These are phyloP conservation scores for Torymus auratus DNA, from an alignment of 2,888 invertebrate species.

Conservation along the genomic window DNA sequence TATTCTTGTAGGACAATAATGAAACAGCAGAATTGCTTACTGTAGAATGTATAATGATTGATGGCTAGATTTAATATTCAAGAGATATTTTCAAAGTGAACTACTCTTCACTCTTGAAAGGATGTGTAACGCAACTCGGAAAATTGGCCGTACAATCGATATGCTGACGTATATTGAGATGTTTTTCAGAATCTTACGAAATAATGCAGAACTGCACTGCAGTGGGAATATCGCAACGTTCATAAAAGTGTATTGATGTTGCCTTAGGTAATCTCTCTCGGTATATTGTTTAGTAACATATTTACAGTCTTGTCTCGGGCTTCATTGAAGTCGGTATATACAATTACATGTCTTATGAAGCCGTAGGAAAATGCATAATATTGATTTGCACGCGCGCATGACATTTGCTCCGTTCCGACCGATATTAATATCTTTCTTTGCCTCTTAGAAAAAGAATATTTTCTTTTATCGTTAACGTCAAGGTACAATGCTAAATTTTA, in stretches of 20 bases:
- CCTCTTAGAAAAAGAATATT: slow-evolving; percentile 6
- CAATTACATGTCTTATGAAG: slow-evolving; percentile 57
- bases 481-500: too few species aligned
- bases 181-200: slow-evolving; percentile 32
- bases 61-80: too few species aligned
- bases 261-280: slow-evolving; percentile 44
- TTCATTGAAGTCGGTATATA: slow-evolving; percentile 50
- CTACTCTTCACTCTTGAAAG: too few species aligned
- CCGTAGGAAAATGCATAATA: slow-evolving; percentile 55
- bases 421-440: slow-evolving; percentile 49
- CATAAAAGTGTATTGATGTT: slow-evolving; percentile 48
- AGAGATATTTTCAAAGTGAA: too few species aligned
- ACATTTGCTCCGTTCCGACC: slow-evolving; percentile 47
- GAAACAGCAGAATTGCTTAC: too few species aligned
- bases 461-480: slow-evolving; percentile 15
- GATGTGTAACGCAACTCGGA: too few species aligned
- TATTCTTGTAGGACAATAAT: too few species aligned
- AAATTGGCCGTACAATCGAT: too few species aligned
- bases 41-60: too few species aligned
- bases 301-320: slow-evolving; percentile 53
- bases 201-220: slow-evolving; percentile 18
- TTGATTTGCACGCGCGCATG: slow-evolving; percentile 54
- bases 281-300: slow-evolving; percentile 47
- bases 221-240: slow-evolving; percentile 19
- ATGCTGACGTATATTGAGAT: not conserved